Base-by-base conservation (phyloP, 2,113 vertebrate genomes). In the Mormyrus iriodes region DNA sequence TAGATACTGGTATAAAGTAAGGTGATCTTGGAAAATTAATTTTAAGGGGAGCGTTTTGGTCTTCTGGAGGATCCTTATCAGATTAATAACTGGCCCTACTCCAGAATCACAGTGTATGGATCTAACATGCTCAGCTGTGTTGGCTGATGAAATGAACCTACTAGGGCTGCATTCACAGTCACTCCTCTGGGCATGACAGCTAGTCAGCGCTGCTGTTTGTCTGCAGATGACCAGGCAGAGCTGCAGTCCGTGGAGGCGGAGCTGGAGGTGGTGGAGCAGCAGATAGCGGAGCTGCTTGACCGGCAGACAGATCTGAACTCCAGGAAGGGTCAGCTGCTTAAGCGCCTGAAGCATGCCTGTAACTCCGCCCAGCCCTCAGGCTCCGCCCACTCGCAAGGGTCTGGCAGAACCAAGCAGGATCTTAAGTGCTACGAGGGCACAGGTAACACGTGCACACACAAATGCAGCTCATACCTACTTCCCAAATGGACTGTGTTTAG, bases 201-300 rank as follows among this genome's bases (percentile, higher is more conserved):
- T n/a, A 35, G 35, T 6, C 17, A 42, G 8, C 21, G 10, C 24
- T 24, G 24, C 85, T 58, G 31, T 49, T 7, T 46, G 42, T 49
- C 9, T 4, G 0, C 82, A 99, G 98, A 94, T 82, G 93, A 97
- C 5, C 96, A 96, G 73, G 96, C 93, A 0, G 97, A 98, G 89
- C 90, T 99, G 93, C 95, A 95, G 46, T 96, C 94, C 0, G 91
- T 99, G 91, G 96, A 97, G 89, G 93, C 90, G 4, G 97, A 99
- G 91, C 94, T 99, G 13, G 95, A 98, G 87, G 91, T 94, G 1
- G 93, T 99, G 90, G 97, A 98, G 91, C 91, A 97, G 88, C 97
- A 98, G 94, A 96, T 99, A 24, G 91, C 97, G 31, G 97, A 98
- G 89, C 96, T 99, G 15, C 92, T 96, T 90, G 95, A 98, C 93